Conservation (phyloP, 1,140 invertebrate genomes). For the Bombus pyrosoma region DNA sequence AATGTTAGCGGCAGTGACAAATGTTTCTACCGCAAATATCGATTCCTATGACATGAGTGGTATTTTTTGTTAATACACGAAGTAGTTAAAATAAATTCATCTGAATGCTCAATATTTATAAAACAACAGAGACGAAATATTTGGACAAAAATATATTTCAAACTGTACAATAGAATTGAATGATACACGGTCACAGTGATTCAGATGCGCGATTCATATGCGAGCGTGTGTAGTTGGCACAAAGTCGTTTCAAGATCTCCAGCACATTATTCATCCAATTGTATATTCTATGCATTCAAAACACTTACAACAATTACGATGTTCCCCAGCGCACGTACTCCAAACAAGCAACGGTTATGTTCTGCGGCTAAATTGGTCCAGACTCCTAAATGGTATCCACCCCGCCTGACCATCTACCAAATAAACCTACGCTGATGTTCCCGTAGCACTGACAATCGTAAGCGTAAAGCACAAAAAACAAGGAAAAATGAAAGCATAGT, state of each 20-base stretch:
- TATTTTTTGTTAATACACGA: not conserved
- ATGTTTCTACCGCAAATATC: not conserved
- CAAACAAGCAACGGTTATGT: not conserved
- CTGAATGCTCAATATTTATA: too few relatives aligned
- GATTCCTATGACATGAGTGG: not conserved
- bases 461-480: not conserved
- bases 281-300: constrained; percentile 15
- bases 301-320: constrained; percentile 4
- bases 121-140: too few relatives aligned
- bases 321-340: not conserved
- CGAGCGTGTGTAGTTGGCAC: too few relatives aligned
- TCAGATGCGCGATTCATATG: not conserved
- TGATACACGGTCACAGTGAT: too few relatives aligned
- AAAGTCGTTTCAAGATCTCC: not conserved
- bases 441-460: not conserved
- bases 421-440: not conserved
- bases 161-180: too few relatives aligned
- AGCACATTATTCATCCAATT: not conserved
- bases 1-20: not conserved
- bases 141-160: too few relatives aligned
- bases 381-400: not conserved
- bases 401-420: not conserved
- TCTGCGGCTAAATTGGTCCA: not conserved
- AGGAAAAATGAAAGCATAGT: not conserved
- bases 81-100: not conserved